Base-by-base conservation (phyloP, 2,113 vertebrate species). In the Xenopus laevis region DNA sequence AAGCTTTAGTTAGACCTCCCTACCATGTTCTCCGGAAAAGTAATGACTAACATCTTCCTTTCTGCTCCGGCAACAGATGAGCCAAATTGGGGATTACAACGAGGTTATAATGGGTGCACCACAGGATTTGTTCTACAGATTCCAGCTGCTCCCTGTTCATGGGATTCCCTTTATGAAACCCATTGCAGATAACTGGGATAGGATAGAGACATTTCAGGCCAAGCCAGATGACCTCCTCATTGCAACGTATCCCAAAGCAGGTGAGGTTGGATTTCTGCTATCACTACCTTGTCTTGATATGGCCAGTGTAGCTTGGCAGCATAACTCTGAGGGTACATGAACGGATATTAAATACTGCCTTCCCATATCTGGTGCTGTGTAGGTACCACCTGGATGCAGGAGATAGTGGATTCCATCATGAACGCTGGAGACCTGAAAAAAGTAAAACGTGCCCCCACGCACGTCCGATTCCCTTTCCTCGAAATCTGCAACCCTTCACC, bases 321-420 rank as follows among this genome's bases (percentile, higher is more conserved):
- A 40, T 40, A 6, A 40, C 33, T 40, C 33, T 40, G 33, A 40
- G 33, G 2, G 33, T 9, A 40, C 33, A 40, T 40, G 8, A 40
- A 27, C 23, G 23, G 2, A 6, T 40, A 9, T 40, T 5, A 1
- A 21, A 2, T 65, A 71, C 10, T 9, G 85, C 7, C 40, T 4
- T 4, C 86, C 18, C 90, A 91, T 78, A 86, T 87, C 53, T 76
- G 92, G 53, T 74, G 82, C 53, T 65, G 17, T 17, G 27, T 46
- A 95, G 92, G 93, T 17, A 95, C 91, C 46, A 95, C 91, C 0
- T 94, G 93, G 92, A 88, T 86, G 2, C 93, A 95, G 79, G 91
- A 95, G 80, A 92, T 93, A 55, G 78, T 94, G 4, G 92, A 94
- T 72, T 82, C 91, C 75, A 84, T 94, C 64, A 65, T 82, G 52